Conservation (phyloP, 2,113 vertebrate genomes). For the Gasterosteus aculeatus region DNA sequence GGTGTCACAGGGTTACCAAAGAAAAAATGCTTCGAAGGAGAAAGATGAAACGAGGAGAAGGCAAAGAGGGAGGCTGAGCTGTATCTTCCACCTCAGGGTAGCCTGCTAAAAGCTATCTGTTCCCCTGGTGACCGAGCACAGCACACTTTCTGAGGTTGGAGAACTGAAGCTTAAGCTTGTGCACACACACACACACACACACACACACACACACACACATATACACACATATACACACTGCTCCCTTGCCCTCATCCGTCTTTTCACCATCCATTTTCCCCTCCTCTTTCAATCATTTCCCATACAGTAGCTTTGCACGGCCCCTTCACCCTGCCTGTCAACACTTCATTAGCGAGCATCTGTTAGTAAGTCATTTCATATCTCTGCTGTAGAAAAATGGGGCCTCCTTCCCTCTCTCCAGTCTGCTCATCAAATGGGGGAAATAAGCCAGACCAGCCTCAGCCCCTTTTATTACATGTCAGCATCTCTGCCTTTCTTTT, state of each 20-base stretch:
- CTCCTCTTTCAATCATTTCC: conserved; percentile 43
- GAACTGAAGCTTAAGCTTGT: conserved; percentile 44
- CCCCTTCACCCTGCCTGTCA: conserved; percentile 66
- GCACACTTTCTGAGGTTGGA: conserved; percentile 47
- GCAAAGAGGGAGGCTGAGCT: conserved; percentile 38
- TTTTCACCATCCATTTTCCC: conserved; percentile 24
- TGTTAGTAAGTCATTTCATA: conserved; percentile 63
- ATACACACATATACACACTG: conserved; percentile 6
- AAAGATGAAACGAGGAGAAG: conserved; percentile 37
- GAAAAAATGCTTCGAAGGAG: conserved; percentile 66
- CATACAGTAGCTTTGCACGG: conserved; percentile 27
- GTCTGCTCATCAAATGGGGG: conserved; percentile 29
- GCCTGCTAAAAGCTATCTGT: conserved; percentile 76
- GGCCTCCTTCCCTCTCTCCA: conserved; percentile 23
- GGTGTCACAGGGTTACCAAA: conserved; percentile 61
- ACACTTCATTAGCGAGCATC: conserved; percentile 72
- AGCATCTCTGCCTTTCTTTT: conserved; percentile 67
- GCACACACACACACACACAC: conserved; percentile 15
- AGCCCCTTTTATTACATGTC: conserved; percentile 76
- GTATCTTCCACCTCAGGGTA: conserved; percentile 66
- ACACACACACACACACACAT: conserved; percentile 10
- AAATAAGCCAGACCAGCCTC: conserved; percentile 37
- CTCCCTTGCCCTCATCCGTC: conserved; percentile 37
- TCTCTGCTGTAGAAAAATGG: conserved; percentile 42
- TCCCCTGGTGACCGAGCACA: conserved; percentile 70